Evolutionary conservation across 2,113 vertebrate genomes (phyloP).

Genomic region (Hystrix cristata): DNA sequence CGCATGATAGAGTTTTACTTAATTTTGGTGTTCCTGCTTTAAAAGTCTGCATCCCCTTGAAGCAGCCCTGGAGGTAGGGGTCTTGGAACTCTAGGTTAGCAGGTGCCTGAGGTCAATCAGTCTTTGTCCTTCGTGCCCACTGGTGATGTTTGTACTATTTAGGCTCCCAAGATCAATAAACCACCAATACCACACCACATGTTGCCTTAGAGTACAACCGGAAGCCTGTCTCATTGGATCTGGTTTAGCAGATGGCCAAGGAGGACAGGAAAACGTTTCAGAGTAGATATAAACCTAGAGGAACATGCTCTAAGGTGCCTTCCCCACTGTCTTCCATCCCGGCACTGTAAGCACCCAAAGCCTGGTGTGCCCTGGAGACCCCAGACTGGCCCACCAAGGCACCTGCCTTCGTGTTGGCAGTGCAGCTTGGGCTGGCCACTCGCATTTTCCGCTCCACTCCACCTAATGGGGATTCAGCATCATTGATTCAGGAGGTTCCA

Average conservation of each 20-base stretch:
- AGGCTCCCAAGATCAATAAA: background rate
- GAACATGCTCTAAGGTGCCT: background rate
- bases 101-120: background rate
- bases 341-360: background rate
- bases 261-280: background rate
- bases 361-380: background rate
- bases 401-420: background rate
- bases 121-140: background rate
- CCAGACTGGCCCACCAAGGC: background rate
- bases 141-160: background rate
- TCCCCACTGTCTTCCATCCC: background rate
- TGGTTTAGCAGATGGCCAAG: conserved; percentile 15
- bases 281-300: conserved; percentile 12
- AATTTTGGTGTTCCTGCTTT: background rate
- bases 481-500: background rate
- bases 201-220: background rate
- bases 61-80: background rate
- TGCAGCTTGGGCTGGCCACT: background rate
- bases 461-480: conserved; percentile 17
- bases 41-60: background rate
- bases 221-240: background rate
- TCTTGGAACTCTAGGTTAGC: too few species aligned
- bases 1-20: background rate
- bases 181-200: background rate
- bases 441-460: conserved; percentile 20